Evolutionary conservation across 64 coral and sea anemone species (phyloP), one percentile per base, ranked within the genome.

Genomic region (Cladopsammia gracilis): DNA sequence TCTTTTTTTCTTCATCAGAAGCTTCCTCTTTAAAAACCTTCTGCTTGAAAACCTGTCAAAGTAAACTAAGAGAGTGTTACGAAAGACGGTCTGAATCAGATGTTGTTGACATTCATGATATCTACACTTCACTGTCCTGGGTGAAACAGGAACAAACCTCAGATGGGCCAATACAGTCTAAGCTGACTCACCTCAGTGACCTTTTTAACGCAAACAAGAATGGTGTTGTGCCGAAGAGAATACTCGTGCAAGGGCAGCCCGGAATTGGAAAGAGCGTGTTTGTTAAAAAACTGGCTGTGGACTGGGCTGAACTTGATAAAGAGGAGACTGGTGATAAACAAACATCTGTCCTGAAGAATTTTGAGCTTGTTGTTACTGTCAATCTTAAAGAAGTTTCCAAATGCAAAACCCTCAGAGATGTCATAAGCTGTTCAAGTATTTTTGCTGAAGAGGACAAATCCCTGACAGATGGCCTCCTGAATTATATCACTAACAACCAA

Each of bases 121-220:
- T 77, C 47, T 77, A 77, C 74, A 77, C 74, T 53, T 48, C 48
- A 4, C 50, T 77, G 48, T 77, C 64, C 4, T 54, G 73, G 73
- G 73, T 75, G 73, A 75, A 75, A 25, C 10, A 75, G 73, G 73
- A 76, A 76, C 73, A 76, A 76, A 76, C 25, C 48, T 46, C 45
- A 50, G 42, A 47, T 15, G 45, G 73, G 3, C 48, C 13, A 45
- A 25, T 44, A 51, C 47, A 76, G 9, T 76, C 73, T 25, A 51
- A 48, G 16, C 73, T 76, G 42, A 76, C 48, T 15, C 73, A 51
- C 48, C 7, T 10, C 5, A 46, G 26, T 11, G 25, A 72, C 70
- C 10, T 72, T 11, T 72, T 43, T 13, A 3, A 8, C 43, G 24
- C 0, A 23, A 68, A 7, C 70, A 11, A 25, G 22, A 13, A 79